Evolutionary conservation across 2,113 vertebrate genomes (phyloP).

Genomic region (Grammomys surdaster): DNA sequence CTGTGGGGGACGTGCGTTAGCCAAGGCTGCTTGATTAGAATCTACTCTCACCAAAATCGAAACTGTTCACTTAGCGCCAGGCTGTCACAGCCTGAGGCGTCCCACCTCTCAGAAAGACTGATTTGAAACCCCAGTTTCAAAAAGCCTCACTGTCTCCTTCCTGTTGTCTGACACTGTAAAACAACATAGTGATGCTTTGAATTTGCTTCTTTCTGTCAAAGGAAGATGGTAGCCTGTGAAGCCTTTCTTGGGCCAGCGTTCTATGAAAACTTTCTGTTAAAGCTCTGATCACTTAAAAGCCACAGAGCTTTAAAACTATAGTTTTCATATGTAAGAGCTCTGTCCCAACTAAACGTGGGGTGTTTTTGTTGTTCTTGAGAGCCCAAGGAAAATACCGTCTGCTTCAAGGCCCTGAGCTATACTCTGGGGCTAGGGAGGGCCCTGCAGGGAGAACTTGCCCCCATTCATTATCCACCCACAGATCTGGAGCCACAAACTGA

Average conservation of each 20-base stretch:
- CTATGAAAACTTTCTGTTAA: background rate
- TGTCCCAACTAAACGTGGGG: background rate
- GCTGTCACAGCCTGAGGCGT: too few species aligned
- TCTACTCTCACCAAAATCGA: background rate
- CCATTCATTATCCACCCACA: rapidly evolving
- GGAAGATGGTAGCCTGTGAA: background rate
- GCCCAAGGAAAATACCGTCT: rapidly evolving
- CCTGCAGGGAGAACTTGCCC: rapidly evolving
- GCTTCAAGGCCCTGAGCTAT: rapidly evolving
- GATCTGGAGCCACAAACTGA: background rate
- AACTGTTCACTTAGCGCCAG: background rate
- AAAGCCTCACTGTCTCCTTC: background rate
- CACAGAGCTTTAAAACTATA: background rate
- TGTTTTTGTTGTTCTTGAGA: background rate
- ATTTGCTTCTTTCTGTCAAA: background rate
- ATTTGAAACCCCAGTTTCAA: background rate
- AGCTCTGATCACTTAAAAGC: background rate
- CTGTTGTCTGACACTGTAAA: background rate
- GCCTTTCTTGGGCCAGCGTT: background rate
- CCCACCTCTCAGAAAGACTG: background rate
- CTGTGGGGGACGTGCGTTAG: background rate
- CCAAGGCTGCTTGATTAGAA: too few species aligned
- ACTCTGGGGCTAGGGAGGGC: background rate
- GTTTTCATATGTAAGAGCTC: background rate
- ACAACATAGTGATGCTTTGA: background rate